Evolutionary conservation across 2,888 invertebrate genomes (phyloP), one percentile per base, ranked within the genome.

Genomic region (Drosophila paramelanica): DNA sequence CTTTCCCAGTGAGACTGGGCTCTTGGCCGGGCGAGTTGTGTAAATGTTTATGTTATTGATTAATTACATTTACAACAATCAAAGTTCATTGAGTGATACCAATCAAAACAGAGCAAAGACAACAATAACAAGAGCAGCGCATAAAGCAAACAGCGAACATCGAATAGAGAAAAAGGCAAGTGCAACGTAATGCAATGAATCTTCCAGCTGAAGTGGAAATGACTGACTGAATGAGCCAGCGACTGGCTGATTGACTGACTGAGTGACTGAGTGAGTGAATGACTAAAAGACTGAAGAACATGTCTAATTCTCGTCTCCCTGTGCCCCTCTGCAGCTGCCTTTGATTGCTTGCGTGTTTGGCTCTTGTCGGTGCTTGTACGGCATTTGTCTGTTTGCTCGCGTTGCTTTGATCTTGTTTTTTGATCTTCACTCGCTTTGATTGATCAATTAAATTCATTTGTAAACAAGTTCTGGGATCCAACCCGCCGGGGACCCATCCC

Each of bases 371-470:
- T 67, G 77, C 81, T 76, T 86, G 77, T 87, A 73, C 52, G 84
- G 88, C 83, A 83, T 88, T 88, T 88, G 83, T 88, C 88, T 88
- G 83, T 79, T 77, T 86, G 81, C 66, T 65, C 79, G 80, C 71
- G 39, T 56, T 65, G 80, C 83, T 83, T 83, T 83, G 83, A 83
- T 83, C 89, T 88, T 75, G 68, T 73, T 77, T 89, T 87, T 89
- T 89, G 89, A 90, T 90, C 91, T 90, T 88, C 82, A 79, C 77
- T 87, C 90, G 81, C 89, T 88, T 86, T 91, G 90, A 91, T 90
- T 90, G 90, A 90, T 90, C 90, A 90, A 91, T 90, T 90, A 91
- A 91, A 90, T 89, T 91, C 89, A 90, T 91, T 90, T 90, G 91
- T 90, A 91, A 90, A 90, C 91, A 91, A 83, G 87, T 80, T 83